phyloP scores from a whole-genome alignment of 2,113 vertebrate species.

The Alces alces region DNA sequence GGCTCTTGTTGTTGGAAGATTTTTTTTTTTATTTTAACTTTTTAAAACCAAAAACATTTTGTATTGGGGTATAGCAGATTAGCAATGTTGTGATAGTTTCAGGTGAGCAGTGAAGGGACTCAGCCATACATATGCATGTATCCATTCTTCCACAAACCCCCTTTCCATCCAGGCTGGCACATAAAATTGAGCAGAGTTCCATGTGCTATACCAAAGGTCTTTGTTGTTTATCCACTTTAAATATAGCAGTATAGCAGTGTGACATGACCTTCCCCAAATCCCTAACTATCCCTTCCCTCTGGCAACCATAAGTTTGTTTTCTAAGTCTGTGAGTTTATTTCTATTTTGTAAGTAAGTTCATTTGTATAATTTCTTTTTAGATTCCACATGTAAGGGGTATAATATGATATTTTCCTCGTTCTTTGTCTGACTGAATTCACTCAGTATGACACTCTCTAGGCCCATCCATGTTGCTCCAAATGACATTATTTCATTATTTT shows the following conservation, averaged over 20 bases:
- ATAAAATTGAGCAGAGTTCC: not conserved
- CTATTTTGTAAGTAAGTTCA: not conserved
- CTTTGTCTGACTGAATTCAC: not conserved
- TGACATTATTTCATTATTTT: not conserved
- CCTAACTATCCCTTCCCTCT: not conserved
- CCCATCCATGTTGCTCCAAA: not conserved
- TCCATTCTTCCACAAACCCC: not conserved
- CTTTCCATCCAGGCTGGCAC: not conserved
- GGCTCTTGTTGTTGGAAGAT: not conserved
- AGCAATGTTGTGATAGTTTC: not conserved
- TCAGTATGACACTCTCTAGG: not conserved
- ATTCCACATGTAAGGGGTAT: not conserved
- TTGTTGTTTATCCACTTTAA: not conserved
- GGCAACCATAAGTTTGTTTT: not conserved
- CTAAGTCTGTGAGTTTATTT: not conserved
- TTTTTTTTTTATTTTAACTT: not conserved
- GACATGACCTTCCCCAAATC: not conserved
- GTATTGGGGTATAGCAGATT: not conserved
- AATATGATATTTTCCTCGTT: not conserved
- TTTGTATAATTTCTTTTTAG: not conserved
- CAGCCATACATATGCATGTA: not conserved
- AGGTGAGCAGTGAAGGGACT: not conserved
- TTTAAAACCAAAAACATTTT: not conserved
- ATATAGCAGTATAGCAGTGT: not conserved
- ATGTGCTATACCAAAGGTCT: not conserved